Percentiles rank a stretch among this genome's conserved stretches.
Conservation (phyloP, 2,113 vertebrate genomes). For the Thermophis baileyi region DNA sequence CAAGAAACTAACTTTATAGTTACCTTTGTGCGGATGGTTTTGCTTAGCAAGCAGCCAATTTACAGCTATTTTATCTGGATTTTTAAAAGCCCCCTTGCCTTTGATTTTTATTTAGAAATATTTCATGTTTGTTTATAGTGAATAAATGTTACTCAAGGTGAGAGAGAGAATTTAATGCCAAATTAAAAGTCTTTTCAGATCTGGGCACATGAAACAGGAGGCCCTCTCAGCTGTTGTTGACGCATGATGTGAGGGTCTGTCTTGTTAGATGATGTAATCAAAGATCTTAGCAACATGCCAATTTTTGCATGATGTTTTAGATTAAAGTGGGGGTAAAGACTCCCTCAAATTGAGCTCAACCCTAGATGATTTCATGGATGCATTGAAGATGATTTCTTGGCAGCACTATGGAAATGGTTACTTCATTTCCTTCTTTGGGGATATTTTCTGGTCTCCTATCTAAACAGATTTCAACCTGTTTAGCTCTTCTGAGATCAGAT, state of each 20-base stretch:
- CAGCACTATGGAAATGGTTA: neutral
- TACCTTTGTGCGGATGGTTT: slow-evolving; percentile 39
- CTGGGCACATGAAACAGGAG: slow-evolving; percentile 5
- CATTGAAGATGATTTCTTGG: neutral
- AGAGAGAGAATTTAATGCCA: slow-evolving; percentile 24
- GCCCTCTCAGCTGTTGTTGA: slow-evolving; percentile 41
- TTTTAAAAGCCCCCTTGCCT: neutral
- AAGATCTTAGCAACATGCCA: slow-evolving; percentile 19
- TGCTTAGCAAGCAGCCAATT: neutral
- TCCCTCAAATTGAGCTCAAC: neutral
- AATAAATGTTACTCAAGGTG: slow-evolving; percentile 23
- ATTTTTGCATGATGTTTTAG: neutral
- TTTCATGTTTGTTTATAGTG: slow-evolving; percentile 45
- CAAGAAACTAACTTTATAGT: slow-evolving; percentile 32
- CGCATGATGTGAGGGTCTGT: slow-evolving; percentile 24
- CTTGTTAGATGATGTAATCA: neutral
- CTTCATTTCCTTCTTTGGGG: neutral
- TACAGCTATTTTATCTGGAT: neutral
- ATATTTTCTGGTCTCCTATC: neutral
- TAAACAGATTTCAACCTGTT: neutral
- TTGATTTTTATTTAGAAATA: slow-evolving; percentile 10
- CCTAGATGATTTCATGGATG: neutral
- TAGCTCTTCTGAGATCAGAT: neutral
- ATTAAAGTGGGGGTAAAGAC: neutral
- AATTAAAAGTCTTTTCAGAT: slow-evolving; percentile 42